Evolutionary conservation across 2,113 vertebrate genomes (phyloP), one percentile per base, ranked within the genome.

Genomic region (Calonectris borealis): DNA sequence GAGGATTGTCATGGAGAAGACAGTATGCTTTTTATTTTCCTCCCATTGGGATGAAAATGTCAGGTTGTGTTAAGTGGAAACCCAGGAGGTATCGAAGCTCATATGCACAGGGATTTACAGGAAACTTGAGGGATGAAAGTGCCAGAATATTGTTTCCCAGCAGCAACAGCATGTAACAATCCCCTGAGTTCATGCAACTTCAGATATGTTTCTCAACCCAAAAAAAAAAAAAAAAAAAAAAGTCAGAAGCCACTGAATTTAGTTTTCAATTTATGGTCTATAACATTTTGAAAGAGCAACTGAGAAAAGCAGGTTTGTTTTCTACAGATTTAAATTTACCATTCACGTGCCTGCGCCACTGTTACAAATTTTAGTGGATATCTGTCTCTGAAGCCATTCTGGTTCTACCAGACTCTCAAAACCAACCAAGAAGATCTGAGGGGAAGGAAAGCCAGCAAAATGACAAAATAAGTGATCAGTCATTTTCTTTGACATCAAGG

Each of bases 271-370:
- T 64, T 79, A 71, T 36, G 19, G 22, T 64, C 31, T 60, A 18
- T 64, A 85, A 82, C 20, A 72, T 78, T 93, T 83, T 76, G 46
- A 87, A 90, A 82, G 29, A 82, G 16, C 20, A 27, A 85, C 31
- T 60, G 70, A 77, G 62, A 90, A 92, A 92, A 83, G 9, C 29
- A 92, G 66, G 22, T 11, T 85, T 69, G 14, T 82, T 77, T 71
- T 52, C 40, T 66, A 15, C 32, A 72, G 40, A 68, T 71, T 93
- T 83, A 57, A 42, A 46, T 85, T 82, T 83, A n/a, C 20, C 11
- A 60, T 51, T 60, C 34, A 16, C 0, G 1, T 55, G 21, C 8
- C 65, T 88, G 42, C 0, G 11, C 32, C 55, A n/a, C 10, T 27
- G 24, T n/a, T 52, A 51, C n/a, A 88, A 60, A 80, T 69, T 62